These are phyloP conservation scores for Enteromius treurensis DNA, from an alignment of 2,797 vertebrate species.

Conservation along the genomic window DNA sequence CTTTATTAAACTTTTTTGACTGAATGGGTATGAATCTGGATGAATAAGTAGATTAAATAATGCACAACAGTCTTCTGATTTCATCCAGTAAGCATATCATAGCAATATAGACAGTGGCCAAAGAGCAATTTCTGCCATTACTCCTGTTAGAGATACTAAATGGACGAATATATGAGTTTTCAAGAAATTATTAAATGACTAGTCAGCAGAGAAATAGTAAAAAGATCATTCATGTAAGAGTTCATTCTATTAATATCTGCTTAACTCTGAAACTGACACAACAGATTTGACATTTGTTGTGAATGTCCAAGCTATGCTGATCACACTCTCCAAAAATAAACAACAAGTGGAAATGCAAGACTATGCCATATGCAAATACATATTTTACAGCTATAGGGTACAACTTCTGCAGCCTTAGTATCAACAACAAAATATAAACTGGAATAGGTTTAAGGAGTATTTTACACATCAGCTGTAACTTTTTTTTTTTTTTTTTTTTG, in stretches of 20 bases:
- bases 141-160: slow-evolving; percentile 8
- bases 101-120: background rate
- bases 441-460: background rate
- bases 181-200: background rate
- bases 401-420: background rate
- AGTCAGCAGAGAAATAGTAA: background rate
- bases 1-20: background rate
- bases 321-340: background rate
- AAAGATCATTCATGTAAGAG: background rate
- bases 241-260: background rate
- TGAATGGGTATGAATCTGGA: background rate
- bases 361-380: background rate
- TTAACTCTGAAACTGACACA: background rate
- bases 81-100: background rate
- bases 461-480: background rate
- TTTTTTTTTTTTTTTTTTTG: no score
- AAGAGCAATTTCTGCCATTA: background rate
- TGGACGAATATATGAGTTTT: background rate
- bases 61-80: background rate
- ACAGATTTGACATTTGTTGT: background rate
- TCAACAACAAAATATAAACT: background rate
- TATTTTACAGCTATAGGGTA: background rate
- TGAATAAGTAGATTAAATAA: background rate
- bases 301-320: background rate
- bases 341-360: background rate